Percentiles rank a stretch among this genome's conserved stretches.
Evolutionary conservation across 2,888 invertebrate species (phyloP).

Genomic region (Rotaria magnacalcarata): DNA sequence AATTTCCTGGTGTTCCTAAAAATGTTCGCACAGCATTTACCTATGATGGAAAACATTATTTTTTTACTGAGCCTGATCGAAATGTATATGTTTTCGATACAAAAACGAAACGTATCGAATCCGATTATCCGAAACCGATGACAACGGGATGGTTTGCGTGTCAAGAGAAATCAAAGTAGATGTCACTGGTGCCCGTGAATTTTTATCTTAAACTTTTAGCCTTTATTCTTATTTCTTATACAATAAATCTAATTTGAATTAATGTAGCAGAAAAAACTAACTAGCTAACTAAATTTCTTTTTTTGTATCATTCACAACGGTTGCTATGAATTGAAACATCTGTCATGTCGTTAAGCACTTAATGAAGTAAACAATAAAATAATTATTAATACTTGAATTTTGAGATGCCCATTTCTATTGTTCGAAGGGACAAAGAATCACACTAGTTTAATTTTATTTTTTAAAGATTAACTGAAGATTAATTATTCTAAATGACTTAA

Average conservation of each 20-base stretch:
- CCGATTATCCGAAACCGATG: slow-evolving; percentile 39
- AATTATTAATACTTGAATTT: not conserved
- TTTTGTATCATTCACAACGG: not conserved
- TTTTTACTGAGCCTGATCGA: slow-evolving; percentile 35
- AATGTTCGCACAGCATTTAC: slow-evolving; percentile 36
- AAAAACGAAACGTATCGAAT: not conserved
- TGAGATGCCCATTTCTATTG: not conserved
- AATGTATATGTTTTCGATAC: slow-evolving; percentile 39
- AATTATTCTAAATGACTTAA: not conserved
- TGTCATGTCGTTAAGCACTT: not conserved
- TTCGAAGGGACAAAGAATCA: not conserved
- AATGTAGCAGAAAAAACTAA: not conserved
- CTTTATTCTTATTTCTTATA: not conserved
- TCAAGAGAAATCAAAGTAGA: not conserved
- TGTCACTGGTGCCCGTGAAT: not conserved
- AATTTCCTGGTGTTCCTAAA: slow-evolving; percentile 39
- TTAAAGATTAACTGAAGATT: not conserved
- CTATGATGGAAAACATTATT: slow-evolving; percentile 27
- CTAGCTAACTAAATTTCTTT: no score
- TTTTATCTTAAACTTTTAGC: not conserved
- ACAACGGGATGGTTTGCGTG: slow-evolving; percentile 42
- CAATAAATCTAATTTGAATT: not conserved
- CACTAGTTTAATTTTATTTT: not conserved
- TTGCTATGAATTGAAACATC: not conserved
- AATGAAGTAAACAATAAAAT: not conserved